Evolutionary conservation across 2,113 vertebrate species (phyloP), one percentile per base, ranked within the genome.

Genomic region (Anser cygnoides): DNA sequence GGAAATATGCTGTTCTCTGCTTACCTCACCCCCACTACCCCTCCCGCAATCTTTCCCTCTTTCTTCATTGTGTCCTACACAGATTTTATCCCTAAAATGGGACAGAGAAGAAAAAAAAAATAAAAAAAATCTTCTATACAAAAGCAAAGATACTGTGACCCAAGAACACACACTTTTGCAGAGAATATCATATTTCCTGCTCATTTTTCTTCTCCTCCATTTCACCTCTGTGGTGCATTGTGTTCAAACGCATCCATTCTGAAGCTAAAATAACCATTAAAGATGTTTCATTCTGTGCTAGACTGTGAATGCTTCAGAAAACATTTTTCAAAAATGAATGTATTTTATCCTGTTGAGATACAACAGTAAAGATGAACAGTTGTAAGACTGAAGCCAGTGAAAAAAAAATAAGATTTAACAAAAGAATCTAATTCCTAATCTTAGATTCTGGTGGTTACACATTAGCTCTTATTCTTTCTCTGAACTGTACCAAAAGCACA

Each of bases 201-300:
- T 93, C 70, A 41, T 93, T 96, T 58, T 75, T 31, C 81, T 77
- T 96, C 73, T 96, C 88, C 68, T 95, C 86, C 35, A 82, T 93
- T 95, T 95, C 95, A 95, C 88, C 92, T 97, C 76, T 86, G 65
- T 58, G 61, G 68, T 92, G 65, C 54, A 92, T 85, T 87, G 77
- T 92, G 85, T 77, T 94, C 85, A 93, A 96, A 93, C 2, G 0
- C 26, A 81, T 72, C 35, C 93, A 78, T 97, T 94, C 72, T 90
- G 82, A 90, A 93, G 49, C 79, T 74, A 95, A 96, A 95, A 96
- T 94, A 93, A 61, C 57, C 87, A 86, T 93, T 92, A 96, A 94
- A 94, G 90, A 28, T 68, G 77, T 83, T 91, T 89, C 21, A 72
- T 92, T 95, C 80, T 61, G 29, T 33, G 61, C 4, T 41, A 89